phyloP scores from a whole-genome alignment of 2,113 vertebrate genomes.

The Eidolon helvum region DNA sequence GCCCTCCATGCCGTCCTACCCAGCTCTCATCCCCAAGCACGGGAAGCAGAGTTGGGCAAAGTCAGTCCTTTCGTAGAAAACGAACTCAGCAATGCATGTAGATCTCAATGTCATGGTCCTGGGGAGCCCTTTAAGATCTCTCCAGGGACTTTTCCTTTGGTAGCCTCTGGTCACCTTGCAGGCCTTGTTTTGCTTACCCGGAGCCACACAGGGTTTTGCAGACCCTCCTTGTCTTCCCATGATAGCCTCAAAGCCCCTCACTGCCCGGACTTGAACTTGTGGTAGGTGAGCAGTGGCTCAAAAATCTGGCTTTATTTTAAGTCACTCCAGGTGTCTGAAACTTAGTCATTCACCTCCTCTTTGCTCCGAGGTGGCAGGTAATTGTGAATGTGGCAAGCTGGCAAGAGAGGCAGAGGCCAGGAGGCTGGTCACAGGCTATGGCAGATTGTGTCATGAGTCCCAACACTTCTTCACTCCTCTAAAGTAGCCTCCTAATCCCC shows the following conservation, averaged over 20 bases:
- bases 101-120: background rate
- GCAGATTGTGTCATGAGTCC: background rate
- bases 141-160: background rate
- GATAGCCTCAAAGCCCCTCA: background rate
- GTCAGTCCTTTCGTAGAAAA: background rate
- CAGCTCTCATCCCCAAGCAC: background rate
- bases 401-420: background rate
- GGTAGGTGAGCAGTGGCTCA: background rate
- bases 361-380: background rate
- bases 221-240: background rate
- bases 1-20: background rate
- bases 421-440: background rate
- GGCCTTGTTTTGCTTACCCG: background rate
- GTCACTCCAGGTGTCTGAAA: background rate
- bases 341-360: background rate
- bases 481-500: background rate
- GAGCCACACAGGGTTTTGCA: background rate
- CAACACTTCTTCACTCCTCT: background rate
- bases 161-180: background rate
- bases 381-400: background rate
- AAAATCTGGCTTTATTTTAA: background rate
- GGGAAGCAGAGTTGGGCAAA: background rate
- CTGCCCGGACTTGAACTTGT: accelerated
- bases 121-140: background rate
- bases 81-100: background rate